Evolutionary conservation across 1,140 invertebrate species (phyloP), one percentile per base, ranked within the genome.

Genomic region (Zaprionus tsacasi): DNA sequence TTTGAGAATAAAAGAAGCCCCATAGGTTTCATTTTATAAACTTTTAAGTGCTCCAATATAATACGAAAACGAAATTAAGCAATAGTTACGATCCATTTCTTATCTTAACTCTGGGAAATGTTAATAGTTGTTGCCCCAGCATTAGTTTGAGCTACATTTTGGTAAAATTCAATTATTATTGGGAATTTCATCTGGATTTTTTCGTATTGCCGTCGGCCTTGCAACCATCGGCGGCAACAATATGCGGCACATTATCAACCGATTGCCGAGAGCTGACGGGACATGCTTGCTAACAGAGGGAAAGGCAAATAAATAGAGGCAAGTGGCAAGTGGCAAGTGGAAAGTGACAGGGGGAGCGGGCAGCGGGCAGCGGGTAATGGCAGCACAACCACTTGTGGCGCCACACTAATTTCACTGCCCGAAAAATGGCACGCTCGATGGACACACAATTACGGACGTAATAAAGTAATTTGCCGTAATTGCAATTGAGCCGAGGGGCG

Each of bases 391-490:
- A 91, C 89, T 91, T 91, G 89, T 91, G 81, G 89, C 81, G 65
- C 56, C 59, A 45, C 38, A 69, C 80, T 82, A 82, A 86, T 88
- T 86, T 75, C 71, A 79, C 52, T 75, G 71, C 77, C 78, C 81
- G 68, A 91, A 91, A 88, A 91, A 91, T 82, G 80, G 89, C 85
- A 89, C 81, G 85, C 89, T 91, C 71, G 85, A 89, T 91, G 89
- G 89, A 89, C 89, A 91, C 85, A 91, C 89, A 91, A 91, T 91
- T 91, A 91, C 89, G 89, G 88, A 91, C 91, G 89, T 91, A 91
- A 91, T 91, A 91, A 91, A 91, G 82, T 89, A 89, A 91, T 91
- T 91, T 91, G 79, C 81, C 85, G 85, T 91, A 91, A 91, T 91
- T 91, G 89, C 89, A 88, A 91, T 91, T 82, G 88, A 91, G 89